A percentile compares a stretch with the other conserved stretches of the same genome.
phyloP scores from a whole-genome alignment of 2,797 vertebrate species.

The Ctenopoma kingsleyae region DNA sequence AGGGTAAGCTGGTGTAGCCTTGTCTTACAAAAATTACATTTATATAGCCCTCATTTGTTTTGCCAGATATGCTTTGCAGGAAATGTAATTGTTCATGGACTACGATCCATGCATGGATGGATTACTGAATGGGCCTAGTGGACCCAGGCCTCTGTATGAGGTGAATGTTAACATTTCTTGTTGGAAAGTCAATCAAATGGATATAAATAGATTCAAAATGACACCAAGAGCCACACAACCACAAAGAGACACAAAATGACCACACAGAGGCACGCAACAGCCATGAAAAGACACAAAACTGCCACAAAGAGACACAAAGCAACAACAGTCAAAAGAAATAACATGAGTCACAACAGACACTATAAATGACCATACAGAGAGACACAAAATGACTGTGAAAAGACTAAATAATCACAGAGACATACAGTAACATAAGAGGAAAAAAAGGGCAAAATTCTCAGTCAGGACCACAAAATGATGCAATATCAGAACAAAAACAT shows the following conservation, averaged over 20 bases:
- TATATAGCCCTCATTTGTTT: conserved; percentile 22
- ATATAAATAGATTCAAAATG: background rate
- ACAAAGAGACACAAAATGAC: background rate
- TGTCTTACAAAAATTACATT: conserved; percentile 19
- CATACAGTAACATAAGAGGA: too few relatives aligned
- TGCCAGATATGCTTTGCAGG: conserved; percentile 2
- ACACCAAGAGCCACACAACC: background rate
- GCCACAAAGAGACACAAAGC: background rate
- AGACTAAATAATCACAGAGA: background rate
- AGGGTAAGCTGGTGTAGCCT: background rate
- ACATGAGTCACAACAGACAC: too few relatives aligned
- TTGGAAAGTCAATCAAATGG: background rate
- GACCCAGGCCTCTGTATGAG: background rate
- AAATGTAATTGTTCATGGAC: background rate
- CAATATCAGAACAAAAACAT: too few relatives aligned
- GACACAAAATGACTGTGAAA: background rate
- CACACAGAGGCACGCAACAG: background rate
- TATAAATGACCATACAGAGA: too few relatives aligned
- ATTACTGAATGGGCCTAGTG: background rate
- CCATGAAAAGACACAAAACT: background rate
- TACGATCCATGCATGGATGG: background rate
- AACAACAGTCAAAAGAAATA: too few relatives aligned
- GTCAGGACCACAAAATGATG: too few relatives aligned
- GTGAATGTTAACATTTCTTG: too few relatives aligned
- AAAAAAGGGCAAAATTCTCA: too few relatives aligned